Base-by-base conservation (phyloP, 92 coral and sea anemone genomes). In the Virgularia gustaviana region DNA sequence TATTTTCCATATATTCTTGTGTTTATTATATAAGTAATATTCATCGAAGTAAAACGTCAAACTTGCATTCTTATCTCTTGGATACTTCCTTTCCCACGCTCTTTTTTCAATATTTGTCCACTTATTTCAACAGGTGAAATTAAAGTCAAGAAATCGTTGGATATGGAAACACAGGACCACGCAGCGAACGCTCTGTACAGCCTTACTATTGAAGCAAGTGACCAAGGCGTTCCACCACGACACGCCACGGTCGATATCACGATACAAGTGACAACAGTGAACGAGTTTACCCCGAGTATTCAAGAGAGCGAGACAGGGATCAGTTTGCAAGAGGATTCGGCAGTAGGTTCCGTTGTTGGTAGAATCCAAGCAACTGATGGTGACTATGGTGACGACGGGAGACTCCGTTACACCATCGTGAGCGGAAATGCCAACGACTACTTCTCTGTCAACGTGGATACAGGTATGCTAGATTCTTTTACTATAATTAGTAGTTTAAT, bases 101-200 rank as follows among this genome's bases (percentile, higher is more conserved):
- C n/a, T n/a, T n/a, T n/a, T n/a, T n/a, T n/a, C n/a, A n/a, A n/a
- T n/a, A n/a, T n/a, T n/a, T n/a, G n/a, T n/a, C n/a, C n/a, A n/a
- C n/a, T n/a, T n/a, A n/a, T n/a, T n/a, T n/a, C 55, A 22, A 85
- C 83, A 28, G 95, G 95, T 27, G 86, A 85, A 36, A 75, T 88
- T 22, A 24, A 39, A 22, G 85, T 88, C 31, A 76, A 66, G 52
- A 82, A 83, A 43, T 57, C 89, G 24, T 64, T 88, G 56, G 90
- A 88, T 66, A 31, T 88, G 77, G 95, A 88, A 51, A 41, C 79
- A 8, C 15, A 34, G 10, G 12, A 36, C 3, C 58, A 52, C 31
- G 31, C 29, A 8, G 30, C 29, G 5, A 33, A 15, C 31, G 3
- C 13, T 2, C 22, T 11, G 5, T 52, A 52, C 28, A 62, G 64